Evolutionary conservation across 2,113 vertebrate genomes (phyloP), one percentile per base, ranked within the genome.

Genomic region (Labeo rohita): DNA sequence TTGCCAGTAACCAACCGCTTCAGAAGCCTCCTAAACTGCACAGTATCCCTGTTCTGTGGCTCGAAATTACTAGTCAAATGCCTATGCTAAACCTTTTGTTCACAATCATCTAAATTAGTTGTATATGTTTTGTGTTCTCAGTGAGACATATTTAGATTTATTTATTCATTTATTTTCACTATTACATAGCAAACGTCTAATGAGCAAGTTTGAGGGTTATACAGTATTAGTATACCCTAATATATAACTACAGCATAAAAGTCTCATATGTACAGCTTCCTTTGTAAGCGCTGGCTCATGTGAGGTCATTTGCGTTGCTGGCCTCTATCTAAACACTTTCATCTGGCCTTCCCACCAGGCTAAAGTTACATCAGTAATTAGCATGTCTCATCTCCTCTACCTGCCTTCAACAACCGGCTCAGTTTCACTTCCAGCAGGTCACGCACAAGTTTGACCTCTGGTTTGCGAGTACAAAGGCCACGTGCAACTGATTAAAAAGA

Each of bases 361-460:
- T 83, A 63, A 12, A 39, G 84, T 88, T 88, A 76, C 85, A 84
- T 84, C 85, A 84, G 82, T 87, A 86, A 84, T 88, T 77, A 84
- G 84, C 68, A 36, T 72, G 75, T 61, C 72, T 87, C 50, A 54
- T 86, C 82, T 68, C 83, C 39, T 85, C 70, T 21, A 39, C 36
- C 49, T 70, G 15, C 75, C 36, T n/a, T 56, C 49, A 61, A 16
- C 61, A 47, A 73, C 28, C 47, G 72, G 16, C 83, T 47, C 43
- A 52, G 43, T 77, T 87, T 63, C 73, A 50, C 49, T 50, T 18
- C 11, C 72, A 59, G 52, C 28, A 6, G 34, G 50, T 56, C 50
- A 77, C 8, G 9, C 4, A 28, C n/a, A 52, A 21, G 73, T 61
- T 63, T 63, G 77, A 80, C 34, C 54, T 45, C 10, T 63, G 78